phyloP scores from a whole-genome alignment of 35 echinoderm and acorn worm genomes.

The Apostichopus japonicus region DNA sequence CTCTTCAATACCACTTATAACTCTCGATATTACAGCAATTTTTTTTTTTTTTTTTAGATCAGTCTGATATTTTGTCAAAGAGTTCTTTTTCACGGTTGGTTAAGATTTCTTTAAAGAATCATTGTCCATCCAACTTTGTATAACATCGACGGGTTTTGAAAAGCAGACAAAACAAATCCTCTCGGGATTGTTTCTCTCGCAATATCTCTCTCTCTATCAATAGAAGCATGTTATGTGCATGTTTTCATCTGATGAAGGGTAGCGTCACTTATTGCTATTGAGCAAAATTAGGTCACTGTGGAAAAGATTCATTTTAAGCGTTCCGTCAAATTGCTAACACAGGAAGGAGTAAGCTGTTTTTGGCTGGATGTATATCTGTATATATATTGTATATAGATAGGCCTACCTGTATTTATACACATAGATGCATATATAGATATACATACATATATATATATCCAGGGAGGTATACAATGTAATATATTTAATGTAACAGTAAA shows the following conservation, averaged over 20 bases:
- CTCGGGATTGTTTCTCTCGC: neutral
- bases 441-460: too few relatives aligned
- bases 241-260: neutral
- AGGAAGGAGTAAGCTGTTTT: too few relatives aligned
- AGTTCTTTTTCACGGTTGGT: neutral
- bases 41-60: neutral
- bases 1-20: neutral
- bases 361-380: too few relatives aligned
- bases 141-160: neutral
- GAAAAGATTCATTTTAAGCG: neutral
- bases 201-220: neutral
- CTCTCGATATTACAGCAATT: neutral
- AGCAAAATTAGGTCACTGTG: neutral
- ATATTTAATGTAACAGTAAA: too few relatives aligned
- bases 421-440: too few relatives aligned
- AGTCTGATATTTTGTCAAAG: neutral
- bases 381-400: too few relatives aligned
- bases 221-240: neutral
- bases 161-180: neutral
- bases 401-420: too few relatives aligned
- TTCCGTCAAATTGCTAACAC: too few relatives aligned
- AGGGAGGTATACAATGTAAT: too few relatives aligned
- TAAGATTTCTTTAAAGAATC: neutral
- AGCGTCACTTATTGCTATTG: neutral
- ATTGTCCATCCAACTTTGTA: neutral